These are phyloP conservation scores for Oophaga sylvatica DNA, from an alignment of 2,797 vertebrate species.

Conservation along the genomic window DNA sequence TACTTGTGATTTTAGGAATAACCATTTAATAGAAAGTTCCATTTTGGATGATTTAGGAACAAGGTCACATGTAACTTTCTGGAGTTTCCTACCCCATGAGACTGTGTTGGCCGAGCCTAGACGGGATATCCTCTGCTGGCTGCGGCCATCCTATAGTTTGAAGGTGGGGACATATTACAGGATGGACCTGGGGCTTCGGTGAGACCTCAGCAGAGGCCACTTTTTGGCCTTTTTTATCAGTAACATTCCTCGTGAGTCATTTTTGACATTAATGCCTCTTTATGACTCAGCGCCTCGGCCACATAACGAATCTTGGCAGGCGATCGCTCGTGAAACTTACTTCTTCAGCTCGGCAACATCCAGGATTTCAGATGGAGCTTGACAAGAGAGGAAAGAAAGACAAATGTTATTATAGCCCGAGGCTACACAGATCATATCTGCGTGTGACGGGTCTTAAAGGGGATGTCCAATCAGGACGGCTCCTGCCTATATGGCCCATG, in stretches of 20 bases:
- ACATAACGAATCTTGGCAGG: conserved; percentile 1
- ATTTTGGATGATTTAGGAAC: too few relatives aligned
- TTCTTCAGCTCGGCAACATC: conserved; percentile 85
- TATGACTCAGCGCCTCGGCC: conserved; percentile 20
- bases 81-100: not conserved
- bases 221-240: not conserved
- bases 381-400: conserved; percentile 51
- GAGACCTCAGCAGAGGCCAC: not conserved
- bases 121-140: not conserved
- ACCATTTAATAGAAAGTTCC: too few relatives aligned
- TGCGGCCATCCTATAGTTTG: not conserved
- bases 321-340: conserved; percentile 75
- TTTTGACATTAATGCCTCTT: conserved; percentile 16
- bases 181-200: not conserved
- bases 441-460: not conserved
- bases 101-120: not conserved
- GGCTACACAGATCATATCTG: not conserved
- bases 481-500: not conserved
- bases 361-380: conserved; percentile 86
- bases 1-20: too few relatives aligned
- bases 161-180: not conserved
- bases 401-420: not conserved
- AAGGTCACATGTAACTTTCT: not conserved
- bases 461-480: not conserved
- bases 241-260: conserved; percentile 29